Base-by-base conservation (phyloP, 2,888 invertebrate genomes). In the Cataglyphis albicans region DNA sequence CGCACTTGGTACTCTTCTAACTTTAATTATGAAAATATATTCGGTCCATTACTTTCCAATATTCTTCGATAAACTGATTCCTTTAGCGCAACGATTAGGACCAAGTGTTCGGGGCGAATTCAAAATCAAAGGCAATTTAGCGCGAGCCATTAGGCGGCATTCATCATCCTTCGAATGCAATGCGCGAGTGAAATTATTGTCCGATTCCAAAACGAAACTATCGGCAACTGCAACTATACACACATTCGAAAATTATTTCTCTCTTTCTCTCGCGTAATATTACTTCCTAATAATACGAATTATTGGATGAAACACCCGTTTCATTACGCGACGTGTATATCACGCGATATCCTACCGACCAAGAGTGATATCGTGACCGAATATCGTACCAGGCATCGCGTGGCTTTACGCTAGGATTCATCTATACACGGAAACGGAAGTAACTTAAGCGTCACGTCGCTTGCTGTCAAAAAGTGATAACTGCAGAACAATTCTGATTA, bases 361-460 rank as follows among this genome's bases (percentile, higher is more conserved):
- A 25, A 21, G n/a, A 57, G 7, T 70, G 44, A 7, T 70, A 35
- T 61, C 78, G 78, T 80, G 78, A 80, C n/a, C 12, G 25, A 59
- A 70, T 61, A 70, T 70, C 78, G 78, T 80, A 70, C 70, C 78
- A 80, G 78, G 68, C 78, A 80, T 80, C 78, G 78, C 78, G 70
- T 80, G 78, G 70, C 18, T 5, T 78, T 35, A 32, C 32, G 21
- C 29, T 41, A 76, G 35, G 12, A 7, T 38, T 48, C 59, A 41
- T 25, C 59, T 44, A 68, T 67, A 78, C 21, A 38, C 44, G 44
- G 35, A 70, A 80, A 59, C 59, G 44, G 48, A 70, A 44, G 44
- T 25, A 70, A 68, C 29, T 68, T 44, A 15, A 78, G 3, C 25
- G 32, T 70, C n/a, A 61, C 18, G 35, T 70, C 35, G 12, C 5